A percentile compares a stretch with the other conserved stretches of the same genome.
These are phyloP conservation scores for Scaptomyza cyrtandrae DNA, from an alignment of 2,888 invertebrate genomes.

Conservation along the genomic window DNA sequence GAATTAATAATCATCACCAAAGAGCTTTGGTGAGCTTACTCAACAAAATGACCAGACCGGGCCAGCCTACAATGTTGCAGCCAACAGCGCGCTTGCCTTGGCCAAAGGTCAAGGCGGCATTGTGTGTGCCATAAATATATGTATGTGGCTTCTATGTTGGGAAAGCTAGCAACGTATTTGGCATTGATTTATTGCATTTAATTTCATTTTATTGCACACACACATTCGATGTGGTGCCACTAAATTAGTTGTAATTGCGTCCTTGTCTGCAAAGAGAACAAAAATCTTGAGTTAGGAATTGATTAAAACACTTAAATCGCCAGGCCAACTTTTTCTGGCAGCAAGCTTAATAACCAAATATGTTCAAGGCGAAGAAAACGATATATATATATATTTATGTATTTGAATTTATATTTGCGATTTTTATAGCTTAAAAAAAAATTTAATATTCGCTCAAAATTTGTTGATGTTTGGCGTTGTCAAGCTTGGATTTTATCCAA, in stretches of 20 bases:
- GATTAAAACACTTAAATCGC: slow-evolving; percentile 48
- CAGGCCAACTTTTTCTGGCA: slow-evolving; percentile 15
- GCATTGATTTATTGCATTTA: slow-evolving; percentile 74
- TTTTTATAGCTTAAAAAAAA: too few species aligned
- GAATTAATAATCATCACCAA: slow-evolving; percentile 17
- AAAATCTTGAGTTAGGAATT: slow-evolving; percentile 31
- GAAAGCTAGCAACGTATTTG: slow-evolving; percentile 49
- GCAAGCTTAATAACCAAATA: not conserved
- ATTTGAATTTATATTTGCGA: too few species aligned
- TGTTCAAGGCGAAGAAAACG: too few species aligned
- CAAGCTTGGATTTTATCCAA: too few species aligned
- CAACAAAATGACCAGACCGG: slow-evolving; percentile 12
- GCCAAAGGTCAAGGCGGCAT: slow-evolving; percentile 51
- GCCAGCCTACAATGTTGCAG: not conserved
- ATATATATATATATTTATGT: too few species aligned
- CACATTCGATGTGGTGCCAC: slow-evolving; percentile 23
- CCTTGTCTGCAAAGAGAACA: slow-evolving; percentile 5
- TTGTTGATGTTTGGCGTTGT: too few species aligned
- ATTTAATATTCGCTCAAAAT: too few species aligned
- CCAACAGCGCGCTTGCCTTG: slow-evolving; percentile 4
- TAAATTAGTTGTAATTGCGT: slow-evolving; percentile 55
- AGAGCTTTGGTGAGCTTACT: slow-evolving; percentile 7
- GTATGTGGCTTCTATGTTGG: slow-evolving; percentile 25
- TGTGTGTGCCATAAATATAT: slow-evolving; percentile 24
- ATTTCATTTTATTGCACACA: slow-evolving; percentile 71